phyloP scores from a whole-genome alignment of 2,113 vertebrate species.

The Amphiprion ocellaris region DNA sequence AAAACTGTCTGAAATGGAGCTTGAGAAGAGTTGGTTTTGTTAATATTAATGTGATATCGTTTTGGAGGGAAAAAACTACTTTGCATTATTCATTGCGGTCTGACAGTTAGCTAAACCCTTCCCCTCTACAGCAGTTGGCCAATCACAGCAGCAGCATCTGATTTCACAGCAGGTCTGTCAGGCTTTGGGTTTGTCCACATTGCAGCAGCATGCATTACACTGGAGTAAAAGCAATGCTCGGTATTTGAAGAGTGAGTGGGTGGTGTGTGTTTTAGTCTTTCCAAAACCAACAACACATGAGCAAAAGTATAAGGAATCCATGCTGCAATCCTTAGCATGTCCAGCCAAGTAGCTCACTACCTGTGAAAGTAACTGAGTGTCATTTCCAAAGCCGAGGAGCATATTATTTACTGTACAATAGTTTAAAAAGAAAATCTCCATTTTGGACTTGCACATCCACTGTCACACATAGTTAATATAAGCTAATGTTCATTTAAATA shows the following conservation, averaged over 20 bases:
- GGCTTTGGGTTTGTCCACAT: background rate
- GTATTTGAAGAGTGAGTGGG: background rate
- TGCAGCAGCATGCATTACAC: background rate
- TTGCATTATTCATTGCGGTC: background rate
- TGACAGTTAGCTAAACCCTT: background rate
- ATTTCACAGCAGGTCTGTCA: background rate
- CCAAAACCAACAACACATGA: background rate
- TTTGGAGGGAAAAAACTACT: background rate
- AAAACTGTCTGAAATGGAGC: conserved; percentile 4
- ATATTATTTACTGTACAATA: no score
- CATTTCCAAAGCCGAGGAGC: background rate
- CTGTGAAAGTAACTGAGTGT: background rate
- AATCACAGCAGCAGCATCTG: conserved; percentile 15
- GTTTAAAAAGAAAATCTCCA: no score
- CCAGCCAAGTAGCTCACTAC: background rate
- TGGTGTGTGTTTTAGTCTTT: background rate
- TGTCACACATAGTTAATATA: no score
- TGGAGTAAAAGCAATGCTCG: background rate
- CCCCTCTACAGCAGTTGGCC: background rate
- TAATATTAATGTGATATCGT: background rate
- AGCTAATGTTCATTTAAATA: no score
- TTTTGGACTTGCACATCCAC: no score
- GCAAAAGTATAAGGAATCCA: background rate
- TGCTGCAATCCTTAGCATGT: background rate
- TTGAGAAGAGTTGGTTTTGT: background rate